phyloP scores from a whole-genome alignment of 2,113 vertebrate species.

The Phalacrocorax aristotelis region DNA sequence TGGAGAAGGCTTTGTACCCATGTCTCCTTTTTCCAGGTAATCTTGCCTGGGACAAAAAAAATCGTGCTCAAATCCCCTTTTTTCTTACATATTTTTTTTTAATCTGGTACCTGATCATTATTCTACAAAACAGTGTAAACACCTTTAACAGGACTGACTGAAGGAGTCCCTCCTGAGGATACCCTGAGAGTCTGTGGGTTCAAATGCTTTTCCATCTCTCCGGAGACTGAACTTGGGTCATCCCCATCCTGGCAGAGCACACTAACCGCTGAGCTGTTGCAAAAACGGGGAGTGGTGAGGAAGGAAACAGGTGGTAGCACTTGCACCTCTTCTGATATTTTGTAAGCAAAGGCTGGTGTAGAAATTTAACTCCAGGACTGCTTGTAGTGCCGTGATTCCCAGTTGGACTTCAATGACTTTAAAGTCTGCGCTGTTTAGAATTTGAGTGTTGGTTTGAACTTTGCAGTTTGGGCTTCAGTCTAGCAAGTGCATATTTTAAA shows the following conservation, averaged over 20 bases:
- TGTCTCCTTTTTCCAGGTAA: not conserved
- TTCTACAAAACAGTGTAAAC: not conserved
- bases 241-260: not conserved
- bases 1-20: not conserved
- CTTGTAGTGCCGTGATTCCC: slow-evolving; percentile 54
- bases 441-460: slow-evolving; percentile 67
- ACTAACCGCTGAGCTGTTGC: slow-evolving; percentile 36
- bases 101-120: not conserved
- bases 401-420: slow-evolving; percentile 57
- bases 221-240: not conserved
- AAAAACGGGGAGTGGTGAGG: slow-evolving; percentile 40
- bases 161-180: not conserved
- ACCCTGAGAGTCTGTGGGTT: not conserved
- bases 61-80: not conserved
- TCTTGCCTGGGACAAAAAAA: not conserved
- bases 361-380: slow-evolving; percentile 64
- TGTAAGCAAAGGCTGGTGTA: slow-evolving; percentile 68
- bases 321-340: slow-evolving; percentile 70
- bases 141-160: not conserved
- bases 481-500: slow-evolving; percentile 70
- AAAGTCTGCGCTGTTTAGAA: slow-evolving; percentile 64
- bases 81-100: not conserved
- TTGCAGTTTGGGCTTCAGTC: slow-evolving; percentile 68
- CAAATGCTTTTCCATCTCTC: not conserved
- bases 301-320: slow-evolving; percentile 66